Evolutionary conservation across 2,797 vertebrate species (phyloP), one percentile per base, ranked within the genome.

Genomic region (Phoeniculus purpureus): DNA sequence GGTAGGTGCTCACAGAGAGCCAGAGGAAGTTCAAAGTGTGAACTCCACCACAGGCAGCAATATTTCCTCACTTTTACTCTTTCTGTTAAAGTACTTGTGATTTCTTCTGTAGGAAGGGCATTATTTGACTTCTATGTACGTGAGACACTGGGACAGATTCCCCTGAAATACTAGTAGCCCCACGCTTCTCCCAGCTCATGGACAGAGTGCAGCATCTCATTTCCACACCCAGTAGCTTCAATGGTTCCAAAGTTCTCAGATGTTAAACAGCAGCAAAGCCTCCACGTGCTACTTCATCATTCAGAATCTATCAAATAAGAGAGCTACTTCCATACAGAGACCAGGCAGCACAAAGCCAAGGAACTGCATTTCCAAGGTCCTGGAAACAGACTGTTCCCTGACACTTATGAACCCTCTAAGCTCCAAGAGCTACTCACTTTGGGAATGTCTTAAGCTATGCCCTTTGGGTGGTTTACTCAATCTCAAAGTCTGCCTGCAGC

Each of bases 231-330:
- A n/a, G 54, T 27, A 32, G 34, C 40, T 76, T 32, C 43, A 64
- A 0, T 47, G 17, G 43, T 50, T 88, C 32, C 15, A 84, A n/a
- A n/a, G 15, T 22, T 61, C 50, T 9, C 29, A 5, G 37, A 54
- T 40, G 71, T 91, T 58, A 59, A 92, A 72, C 75, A 90, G 20
- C 27, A 79, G 26, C 29, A 67, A 82, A 91, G 58, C 34, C 76
- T 75, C 37, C 0, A 0, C 32, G 56, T 48, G 15, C 25, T 45
- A 86, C 1, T 1, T 5, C 52, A 15, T 31, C 12, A 0, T 26
- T 45, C 55, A 27, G 18, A 78, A 68, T 25, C n/a, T 34, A 54
- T 47, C 26, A 47, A 83, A 66, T 15, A 34, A 31, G 52, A 61
- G 27, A 89, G 68, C 13, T 86, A 6, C 31, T 80, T 56, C 78